A percentile compares a stretch with the other conserved stretches of the same genome.
Evolutionary conservation across 1,140 invertebrate species (phyloP).

Genomic region (Apis laboriosa): DNA sequence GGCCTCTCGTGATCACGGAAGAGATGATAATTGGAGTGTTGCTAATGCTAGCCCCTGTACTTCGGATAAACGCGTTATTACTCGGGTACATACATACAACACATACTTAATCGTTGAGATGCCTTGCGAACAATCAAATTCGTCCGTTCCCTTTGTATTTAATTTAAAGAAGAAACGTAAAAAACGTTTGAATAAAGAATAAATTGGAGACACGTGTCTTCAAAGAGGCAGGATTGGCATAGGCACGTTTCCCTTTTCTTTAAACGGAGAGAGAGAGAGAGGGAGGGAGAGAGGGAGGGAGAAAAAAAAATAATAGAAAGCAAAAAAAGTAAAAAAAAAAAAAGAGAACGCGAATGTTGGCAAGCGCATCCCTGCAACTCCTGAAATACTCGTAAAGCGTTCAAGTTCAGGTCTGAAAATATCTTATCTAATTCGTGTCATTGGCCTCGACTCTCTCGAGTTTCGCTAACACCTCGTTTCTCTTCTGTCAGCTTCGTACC

Average conservation of each 20-base stretch:
- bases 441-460: conserved; percentile 36
- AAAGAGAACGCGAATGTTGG: conserved; percentile 6
- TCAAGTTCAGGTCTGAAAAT: conserved; percentile 57
- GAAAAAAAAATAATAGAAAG: too few species aligned
- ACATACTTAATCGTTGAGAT: not conserved
- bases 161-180: not conserved
- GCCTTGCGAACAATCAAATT: not conserved
- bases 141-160: not conserved
- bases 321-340: not conserved
- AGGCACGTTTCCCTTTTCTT: too few species aligned
- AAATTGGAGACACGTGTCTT: too few species aligned
- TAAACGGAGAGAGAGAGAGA: too few species aligned
- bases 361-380: conserved; percentile 11
- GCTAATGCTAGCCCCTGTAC: conserved; percentile 10
- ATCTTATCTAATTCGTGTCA: conserved; percentile 64
- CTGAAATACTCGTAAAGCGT: conserved; percentile 42
- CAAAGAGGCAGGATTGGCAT: too few species aligned
- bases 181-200: too few species aligned
- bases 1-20: not conserved
- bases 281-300: too few species aligned
- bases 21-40: conserved; percentile 27
- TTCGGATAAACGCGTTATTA: conserved; percentile 23
- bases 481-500: conserved; percentile 54
- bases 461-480: conserved; percentile 38
- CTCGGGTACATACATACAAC: conserved; percentile 53